phyloP scores from a whole-genome alignment of 2,888 invertebrate genomes.

The Plagodis pulveraria region DNA sequence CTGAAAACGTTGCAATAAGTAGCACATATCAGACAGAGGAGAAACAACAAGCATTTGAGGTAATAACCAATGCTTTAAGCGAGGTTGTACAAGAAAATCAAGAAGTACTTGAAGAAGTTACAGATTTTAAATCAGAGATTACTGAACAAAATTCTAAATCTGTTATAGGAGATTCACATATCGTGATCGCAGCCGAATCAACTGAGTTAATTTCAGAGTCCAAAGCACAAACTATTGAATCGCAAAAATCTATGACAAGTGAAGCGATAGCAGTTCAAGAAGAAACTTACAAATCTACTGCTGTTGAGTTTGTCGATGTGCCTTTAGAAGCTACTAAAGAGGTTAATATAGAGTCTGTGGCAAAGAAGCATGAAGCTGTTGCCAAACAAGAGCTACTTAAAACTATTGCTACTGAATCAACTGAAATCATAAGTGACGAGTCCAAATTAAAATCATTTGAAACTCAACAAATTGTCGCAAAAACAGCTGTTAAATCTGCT shows the following conservation, averaged over 20 bases:
- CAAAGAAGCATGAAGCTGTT: slow-evolving; percentile 12
- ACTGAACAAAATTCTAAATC: slow-evolving; percentile 29
- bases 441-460: slow-evolving; percentile 40
- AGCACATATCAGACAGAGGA: slow-evolving; percentile 17
- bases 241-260: slow-evolving; percentile 33
- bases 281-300: slow-evolving; percentile 24
- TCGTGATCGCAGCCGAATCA: slow-evolving; percentile 15
- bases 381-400: background rate
- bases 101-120: slow-evolving; percentile 34
- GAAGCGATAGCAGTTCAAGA: slow-evolving; percentile 35
- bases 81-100: slow-evolving; percentile 41
- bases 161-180: slow-evolving; percentile 14
- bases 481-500: slow-evolving; percentile 40
- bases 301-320: slow-evolving; percentile 21
- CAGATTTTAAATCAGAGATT: slow-evolving; percentile 37
- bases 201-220: slow-evolving; percentile 16
- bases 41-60: slow-evolving; percentile 49
- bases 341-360: slow-evolving; percentile 33
- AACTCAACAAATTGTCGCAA: slow-evolving; percentile 39
- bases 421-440: slow-evolving; percentile 9
- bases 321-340: slow-evolving; percentile 35
- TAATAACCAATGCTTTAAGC: slow-evolving; percentile 48
- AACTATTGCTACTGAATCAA: background rate
- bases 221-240: slow-evolving; percentile 25
- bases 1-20: slow-evolving; percentile 24